Evolutionary conservation across 2,888 invertebrate genomes (phyloP).

Genomic region (Tetragonisca angustula): DNA sequence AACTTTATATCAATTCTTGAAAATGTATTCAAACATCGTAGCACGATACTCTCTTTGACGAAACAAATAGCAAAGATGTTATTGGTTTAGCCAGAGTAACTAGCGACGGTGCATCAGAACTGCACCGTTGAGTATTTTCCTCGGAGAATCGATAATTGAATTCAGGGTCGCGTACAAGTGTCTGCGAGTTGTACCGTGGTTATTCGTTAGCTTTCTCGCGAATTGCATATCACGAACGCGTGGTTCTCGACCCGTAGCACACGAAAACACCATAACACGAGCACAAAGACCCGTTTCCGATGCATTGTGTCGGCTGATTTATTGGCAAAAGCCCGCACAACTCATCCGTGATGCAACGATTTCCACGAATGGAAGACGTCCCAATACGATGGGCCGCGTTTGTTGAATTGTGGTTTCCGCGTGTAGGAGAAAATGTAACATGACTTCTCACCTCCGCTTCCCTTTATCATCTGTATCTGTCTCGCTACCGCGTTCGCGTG

Average conservation of each 20-base stretch:
- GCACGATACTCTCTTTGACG: not conserved
- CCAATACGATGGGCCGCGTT: not conserved
- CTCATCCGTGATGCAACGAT: constrained; percentile 1
- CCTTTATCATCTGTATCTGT: constrained; percentile 33
- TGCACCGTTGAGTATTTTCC: constrained; percentile 41
- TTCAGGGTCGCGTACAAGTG: constrained; percentile 47
- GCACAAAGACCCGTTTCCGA: constrained; percentile 12
- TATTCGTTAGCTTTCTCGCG: constrained; percentile 12
- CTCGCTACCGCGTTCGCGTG: constrained; percentile 33
- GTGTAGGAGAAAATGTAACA: constrained; percentile 28
- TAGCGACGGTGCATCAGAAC: constrained; percentile 33
- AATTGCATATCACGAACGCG: constrained; percentile 10
- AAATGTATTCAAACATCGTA: not conserved
- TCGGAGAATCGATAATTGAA: constrained; percentile 63
- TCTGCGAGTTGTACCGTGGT: constrained; percentile 25
- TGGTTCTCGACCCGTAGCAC: not conserved
- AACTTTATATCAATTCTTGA: not conserved
- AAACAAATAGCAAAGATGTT: not conserved
- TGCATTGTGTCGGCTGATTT: constrained; percentile 18
- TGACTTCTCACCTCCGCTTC: constrained; percentile 55
- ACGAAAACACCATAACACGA: not conserved
- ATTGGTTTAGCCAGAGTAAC: not conserved
- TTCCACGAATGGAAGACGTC: constrained; percentile 2
- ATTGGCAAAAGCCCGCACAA: not conserved
- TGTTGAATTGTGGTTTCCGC: constrained; percentile 1